phyloP scores from a whole-genome alignment of 2,888 invertebrate species.

The Subacronicta megacephala region DNA sequence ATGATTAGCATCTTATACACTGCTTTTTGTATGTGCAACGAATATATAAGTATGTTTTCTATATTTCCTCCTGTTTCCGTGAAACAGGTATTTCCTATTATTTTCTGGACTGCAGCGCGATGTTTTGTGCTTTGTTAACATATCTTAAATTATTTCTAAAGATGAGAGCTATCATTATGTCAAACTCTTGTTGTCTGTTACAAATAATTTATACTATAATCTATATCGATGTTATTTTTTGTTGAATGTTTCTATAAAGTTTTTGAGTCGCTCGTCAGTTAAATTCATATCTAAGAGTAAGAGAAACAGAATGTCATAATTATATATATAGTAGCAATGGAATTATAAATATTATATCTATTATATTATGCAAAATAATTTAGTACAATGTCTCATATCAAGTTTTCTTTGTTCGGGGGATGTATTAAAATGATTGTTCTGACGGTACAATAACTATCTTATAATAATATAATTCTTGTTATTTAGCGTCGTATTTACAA shows the following conservation, averaged over 20 bases:
- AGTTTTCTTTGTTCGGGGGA: slow-evolving; percentile 50
- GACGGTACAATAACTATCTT: slow-evolving; percentile 74
- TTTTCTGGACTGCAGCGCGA: slow-evolving; percentile 34
- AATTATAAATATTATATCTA: slow-evolving; percentile 29
- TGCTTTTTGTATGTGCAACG: slow-evolving; percentile 80
- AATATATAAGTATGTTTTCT: slow-evolving; percentile 65
- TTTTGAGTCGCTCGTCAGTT: slow-evolving; percentile 31
- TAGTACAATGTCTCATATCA: slow-evolving; percentile 80
- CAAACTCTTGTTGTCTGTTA: slow-evolving; percentile 53
- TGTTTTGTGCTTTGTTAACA: slow-evolving; percentile 17
- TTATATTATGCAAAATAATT: slow-evolving; percentile 25
- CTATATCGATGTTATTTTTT: slow-evolving; percentile 53
- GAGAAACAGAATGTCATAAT: slow-evolving; percentile 8
- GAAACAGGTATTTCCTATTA: slow-evolving; percentile 57
- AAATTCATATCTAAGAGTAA: slow-evolving; percentile 37
- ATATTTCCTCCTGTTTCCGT: slow-evolving; percentile 65
- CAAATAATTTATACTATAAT: slow-evolving; percentile 52
- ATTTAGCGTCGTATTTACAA: slow-evolving; percentile 74
- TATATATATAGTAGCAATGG: slow-evolving; percentile 22
- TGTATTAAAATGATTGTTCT: slow-evolving; percentile 62
- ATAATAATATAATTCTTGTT: slow-evolving; percentile 73
- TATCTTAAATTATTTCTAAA: slow-evolving; percentile 6
- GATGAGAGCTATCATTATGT: slow-evolving; percentile 22
- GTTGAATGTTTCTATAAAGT: slow-evolving; percentile 42
- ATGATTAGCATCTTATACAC: slow-evolving; percentile 63